Base-by-base conservation (phyloP, 2,113 vertebrate genomes). In the Oncorhynchus kisutch region DNA sequence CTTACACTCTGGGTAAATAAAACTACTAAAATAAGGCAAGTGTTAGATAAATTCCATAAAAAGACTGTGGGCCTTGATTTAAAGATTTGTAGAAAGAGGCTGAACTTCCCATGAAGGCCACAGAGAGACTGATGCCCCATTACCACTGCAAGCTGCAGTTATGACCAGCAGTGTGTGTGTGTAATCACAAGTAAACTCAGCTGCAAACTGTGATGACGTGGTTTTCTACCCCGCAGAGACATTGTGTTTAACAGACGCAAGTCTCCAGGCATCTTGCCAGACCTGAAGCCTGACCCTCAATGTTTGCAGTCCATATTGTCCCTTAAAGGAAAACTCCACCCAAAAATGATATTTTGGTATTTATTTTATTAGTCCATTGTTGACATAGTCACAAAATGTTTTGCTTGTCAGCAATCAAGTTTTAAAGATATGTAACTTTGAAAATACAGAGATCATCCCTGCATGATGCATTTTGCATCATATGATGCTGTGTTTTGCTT, bases 81-180 rank as follows among this genome's bases (percentile, higher is more conserved):
- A 16, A 54, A 54, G 3, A 9, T 66, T 80, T 71, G 81, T 72
- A 79, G 72, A 14, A 22, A 82, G 59, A 54, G 76, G 13, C 78
- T 74, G 77, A 79, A 84, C 82, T 85, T 70, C 65, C 2, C 57
- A 70, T 60, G 81, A 69, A 72, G 76, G 68, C 73, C 68, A 14
- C 71, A 73, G 16, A 64, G 60, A 22, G 22, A 64, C 60, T 54
- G 49, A 54, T 16, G 14, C 49, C 49, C 49, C 51, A 54, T 54
- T 18, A 54, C 51, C 51, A 54, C 14, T 54, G 16, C 18, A 18
- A 54, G 49, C 51, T 54, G 51, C 51, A 3, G 5, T 51, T 48
- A 22, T 73, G 57, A 54, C 14, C 49, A 54, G 49, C 3, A 6
- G n/a, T 66, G 49, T 54, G 49, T 54, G 12, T 54, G 49, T 51